Conservation (phyloP, 2,113 vertebrate species). For the Accipiter cooperii region DNA sequence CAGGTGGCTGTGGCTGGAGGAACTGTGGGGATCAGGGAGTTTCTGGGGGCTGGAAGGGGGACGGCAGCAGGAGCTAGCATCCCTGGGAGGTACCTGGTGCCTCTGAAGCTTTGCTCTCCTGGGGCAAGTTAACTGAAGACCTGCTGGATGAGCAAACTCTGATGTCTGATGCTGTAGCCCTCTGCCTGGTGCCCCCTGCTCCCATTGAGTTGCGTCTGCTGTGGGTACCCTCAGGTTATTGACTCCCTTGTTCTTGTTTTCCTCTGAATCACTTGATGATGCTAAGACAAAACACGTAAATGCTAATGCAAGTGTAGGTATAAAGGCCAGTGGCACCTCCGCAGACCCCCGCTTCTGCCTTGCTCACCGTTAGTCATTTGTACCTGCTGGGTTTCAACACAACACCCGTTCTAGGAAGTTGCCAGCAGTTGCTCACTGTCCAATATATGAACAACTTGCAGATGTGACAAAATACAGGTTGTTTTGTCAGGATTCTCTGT, state of each 20-base stretch:
- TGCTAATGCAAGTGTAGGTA: not conserved
- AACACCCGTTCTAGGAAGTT: not conserved
- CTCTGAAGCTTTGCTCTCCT: not conserved
- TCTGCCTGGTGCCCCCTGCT: not conserved
- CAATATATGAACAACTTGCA: not conserved
- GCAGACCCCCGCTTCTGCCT: not conserved
- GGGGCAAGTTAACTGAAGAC: not conserved
- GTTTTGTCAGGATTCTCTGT: not conserved
- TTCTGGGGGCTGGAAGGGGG: not conserved
- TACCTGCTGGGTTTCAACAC: not conserved
- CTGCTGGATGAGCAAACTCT: not conserved
- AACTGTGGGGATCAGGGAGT: not conserved
- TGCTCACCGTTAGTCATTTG: not conserved
- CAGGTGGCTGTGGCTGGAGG: not conserved
- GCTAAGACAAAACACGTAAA: fast-evolving
- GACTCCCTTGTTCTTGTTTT: not conserved
- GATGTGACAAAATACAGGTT: not conserved
- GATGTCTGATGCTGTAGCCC: not conserved
- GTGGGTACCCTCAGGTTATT: not conserved
- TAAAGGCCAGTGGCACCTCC: not conserved
- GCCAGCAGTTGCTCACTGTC: not conserved
- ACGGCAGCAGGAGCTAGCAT: not conserved
- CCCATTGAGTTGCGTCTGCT: fast-evolving
- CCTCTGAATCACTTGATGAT: not conserved
- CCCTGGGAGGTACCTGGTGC: not conserved